Conservation (phyloP, 2,113 vertebrate genomes). For the Tragelaphus imberbis region DNA sequence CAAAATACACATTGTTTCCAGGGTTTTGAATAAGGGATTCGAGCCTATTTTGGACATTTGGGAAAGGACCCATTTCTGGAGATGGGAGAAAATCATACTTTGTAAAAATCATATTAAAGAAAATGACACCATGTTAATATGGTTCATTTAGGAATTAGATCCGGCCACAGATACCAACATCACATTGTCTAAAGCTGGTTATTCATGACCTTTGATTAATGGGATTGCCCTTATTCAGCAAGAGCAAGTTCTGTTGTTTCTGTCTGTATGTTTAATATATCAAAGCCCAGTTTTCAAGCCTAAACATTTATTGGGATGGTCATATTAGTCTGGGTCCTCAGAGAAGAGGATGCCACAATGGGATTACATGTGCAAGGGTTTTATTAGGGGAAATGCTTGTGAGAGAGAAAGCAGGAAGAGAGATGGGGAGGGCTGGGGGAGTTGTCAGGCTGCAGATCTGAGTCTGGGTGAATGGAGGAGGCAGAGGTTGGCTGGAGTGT, state of each 20-base stretch:
- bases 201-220: neutral
- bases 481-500: neutral
- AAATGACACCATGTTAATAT: neutral
- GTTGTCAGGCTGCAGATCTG: neutral
- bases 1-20: neutral
- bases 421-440: neutral
- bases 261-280: constrained; percentile 1
- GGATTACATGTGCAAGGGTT: neutral
- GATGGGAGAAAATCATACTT: neutral
- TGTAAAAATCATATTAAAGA: neutral
- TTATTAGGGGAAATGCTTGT: neutral
- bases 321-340: neutral
- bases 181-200: neutral
- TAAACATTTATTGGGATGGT: neutral
- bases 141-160: neutral
- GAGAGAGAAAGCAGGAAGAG: neutral
- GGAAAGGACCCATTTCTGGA: neutral
- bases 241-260: neutral
- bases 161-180: neutral
- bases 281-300: neutral
- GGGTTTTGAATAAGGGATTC: neutral
- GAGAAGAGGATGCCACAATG: neutral
- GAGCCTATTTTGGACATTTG: neutral
- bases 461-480: neutral
- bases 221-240: neutral